Evolutionary conservation across 2,113 vertebrate species (phyloP), one percentile per base, ranked within the genome.

Genomic region (Coptodon bakossiorum): DNA sequence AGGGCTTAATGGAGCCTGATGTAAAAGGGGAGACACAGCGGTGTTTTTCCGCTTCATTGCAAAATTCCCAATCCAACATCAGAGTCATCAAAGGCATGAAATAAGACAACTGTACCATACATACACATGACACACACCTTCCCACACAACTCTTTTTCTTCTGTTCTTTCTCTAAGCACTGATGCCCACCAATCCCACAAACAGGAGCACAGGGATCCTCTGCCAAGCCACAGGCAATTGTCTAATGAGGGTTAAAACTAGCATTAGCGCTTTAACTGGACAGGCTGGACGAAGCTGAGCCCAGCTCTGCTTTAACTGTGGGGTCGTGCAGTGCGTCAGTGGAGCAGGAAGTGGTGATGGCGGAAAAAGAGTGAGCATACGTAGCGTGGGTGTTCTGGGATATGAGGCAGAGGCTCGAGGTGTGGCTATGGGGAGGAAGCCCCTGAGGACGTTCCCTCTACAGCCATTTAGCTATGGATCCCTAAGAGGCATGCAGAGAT

Each of bases 1-100:
- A 94, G 86, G 90, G 93, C 92, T 95, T 93, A 95, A 95, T 95
- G 91, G 91, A 94, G 91, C 92, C 88, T 93, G 93, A 91, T 93
- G 78, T 56, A 90, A 91, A 88, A 85, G 53, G 71, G 57, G 61
- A 73, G 80, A 85, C 14, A 27, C 27, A 48, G 73, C 17, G 0
- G 76, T 53, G 45, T 84, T 86, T 84, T 86, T 84, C 68, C 1
- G 80, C 88, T 83, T 85, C 80, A 82, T 36, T 86, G 78, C 48
- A 2, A 91, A 85, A 86, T 80, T 61, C 43, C 76, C 17, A 34
- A 56, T 85, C 8, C 48, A 13, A 52, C 82, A 84, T 63, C 6
- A 13, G 19, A 82, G 17, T n/a, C 13, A 29, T 83, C 40, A 82
- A 86, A 24, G 24, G 4, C 63, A 61, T 8, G 14, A 81, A 66